Conservation (phyloP, 2,113 vertebrate species). For the Vulpes ferrilata region DNA sequence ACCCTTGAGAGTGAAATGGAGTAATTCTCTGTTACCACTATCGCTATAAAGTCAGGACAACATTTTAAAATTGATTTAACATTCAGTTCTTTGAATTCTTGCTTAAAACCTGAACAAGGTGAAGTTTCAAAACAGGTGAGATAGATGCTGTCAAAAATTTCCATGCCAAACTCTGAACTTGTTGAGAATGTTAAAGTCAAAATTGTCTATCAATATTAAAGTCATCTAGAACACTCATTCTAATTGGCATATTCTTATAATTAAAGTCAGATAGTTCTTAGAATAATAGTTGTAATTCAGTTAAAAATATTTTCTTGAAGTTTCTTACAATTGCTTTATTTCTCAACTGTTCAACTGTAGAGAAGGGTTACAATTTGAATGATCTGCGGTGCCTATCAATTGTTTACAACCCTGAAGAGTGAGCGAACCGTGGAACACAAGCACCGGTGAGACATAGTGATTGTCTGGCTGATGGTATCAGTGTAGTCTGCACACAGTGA, state of each 20-base stretch:
- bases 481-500: slow-evolving; percentile 41
- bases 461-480: not conserved
- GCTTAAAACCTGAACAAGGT: not conserved
- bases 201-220: not conserved
- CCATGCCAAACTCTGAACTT: not conserved
- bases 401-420: not conserved
- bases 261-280: not conserved
- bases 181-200: not conserved
- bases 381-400: not conserved
- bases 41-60: not conserved
- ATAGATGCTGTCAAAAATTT: not conserved
- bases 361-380: not conserved
- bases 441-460: not conserved
- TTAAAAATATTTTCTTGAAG: slow-evolving; percentile 27
- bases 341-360: not conserved
- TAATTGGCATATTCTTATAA: not conserved
- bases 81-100: slow-evolving; percentile 36
- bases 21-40: not conserved
- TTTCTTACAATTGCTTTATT: not conserved
- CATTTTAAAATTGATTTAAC: not conserved
- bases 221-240: not conserved
- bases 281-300: not conserved
- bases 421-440: not conserved
- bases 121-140: slow-evolving; percentile 18
- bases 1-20: not conserved